Conservation (phyloP, 2,113 vertebrate genomes). For the Penelope pileata region DNA sequence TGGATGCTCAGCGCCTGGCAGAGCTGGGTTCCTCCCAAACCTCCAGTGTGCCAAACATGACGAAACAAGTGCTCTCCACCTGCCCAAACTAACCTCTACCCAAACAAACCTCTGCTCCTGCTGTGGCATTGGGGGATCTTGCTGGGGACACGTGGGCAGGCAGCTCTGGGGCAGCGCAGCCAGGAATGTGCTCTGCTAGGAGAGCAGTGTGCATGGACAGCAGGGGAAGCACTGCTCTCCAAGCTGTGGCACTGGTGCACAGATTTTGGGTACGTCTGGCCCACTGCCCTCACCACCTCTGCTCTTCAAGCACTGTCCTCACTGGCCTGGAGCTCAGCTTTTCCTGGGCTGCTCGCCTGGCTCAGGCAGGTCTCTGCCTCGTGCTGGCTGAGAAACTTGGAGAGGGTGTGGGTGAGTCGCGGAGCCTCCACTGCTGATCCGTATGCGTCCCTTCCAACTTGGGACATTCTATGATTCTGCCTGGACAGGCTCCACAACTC, state of each 20-base stretch:
- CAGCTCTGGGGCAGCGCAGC: not conserved
- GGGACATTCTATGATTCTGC: no score
- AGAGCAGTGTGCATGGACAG: not conserved
- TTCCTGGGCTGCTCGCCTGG: not conserved
- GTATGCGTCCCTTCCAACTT: no score
- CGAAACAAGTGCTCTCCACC: not conserved
- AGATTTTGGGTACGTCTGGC: not conserved
- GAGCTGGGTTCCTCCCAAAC: not conserved
- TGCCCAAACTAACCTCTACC: not conserved
- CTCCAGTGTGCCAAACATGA: accelerated
- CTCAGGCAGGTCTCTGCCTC: not conserved
- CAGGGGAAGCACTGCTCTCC: not conserved
- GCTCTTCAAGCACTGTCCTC: not conserved
- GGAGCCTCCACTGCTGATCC: not conserved
- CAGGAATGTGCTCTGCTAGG: not conserved
- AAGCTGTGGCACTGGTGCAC: not conserved
- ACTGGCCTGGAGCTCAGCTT: not conserved
- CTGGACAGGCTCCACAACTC: no score
- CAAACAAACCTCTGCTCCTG: not conserved
- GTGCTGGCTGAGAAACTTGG: not conserved
- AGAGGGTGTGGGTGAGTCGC: not conserved
- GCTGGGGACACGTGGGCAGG: accelerated
- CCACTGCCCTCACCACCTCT: not conserved
- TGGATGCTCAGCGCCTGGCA: not conserved
- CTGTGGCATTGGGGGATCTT: not conserved